Conservation (phyloP, 2,797 vertebrate species). For the Vireo griseus region DNA sequence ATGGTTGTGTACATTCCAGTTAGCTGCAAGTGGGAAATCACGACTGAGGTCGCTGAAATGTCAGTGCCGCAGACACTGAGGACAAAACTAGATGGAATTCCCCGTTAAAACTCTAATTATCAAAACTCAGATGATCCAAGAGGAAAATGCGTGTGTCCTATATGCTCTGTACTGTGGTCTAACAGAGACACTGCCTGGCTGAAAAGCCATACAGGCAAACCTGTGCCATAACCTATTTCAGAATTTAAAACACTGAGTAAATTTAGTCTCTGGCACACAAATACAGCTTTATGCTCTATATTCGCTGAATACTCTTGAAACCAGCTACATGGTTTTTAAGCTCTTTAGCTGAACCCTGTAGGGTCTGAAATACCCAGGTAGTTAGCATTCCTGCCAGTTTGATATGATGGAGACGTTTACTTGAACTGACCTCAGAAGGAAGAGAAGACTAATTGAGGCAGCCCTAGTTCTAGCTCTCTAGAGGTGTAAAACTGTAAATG, state of each 20-base stretch:
- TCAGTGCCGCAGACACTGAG: background rate
- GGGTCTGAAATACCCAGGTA: constrained; percentile 12
- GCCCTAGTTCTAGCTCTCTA: constrained; percentile 11
- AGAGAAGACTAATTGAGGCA: constrained; percentile 40
- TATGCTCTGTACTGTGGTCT: background rate
- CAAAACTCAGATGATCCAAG: background rate
- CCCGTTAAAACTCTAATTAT: background rate
- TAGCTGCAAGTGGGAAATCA: constrained; percentile 42
- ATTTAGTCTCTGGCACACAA: background rate
- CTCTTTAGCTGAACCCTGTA: background rate
- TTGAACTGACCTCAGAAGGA: constrained; percentile 52
- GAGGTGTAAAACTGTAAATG: constrained; percentile 24
- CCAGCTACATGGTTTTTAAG: background rate
- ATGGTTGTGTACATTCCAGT: constrained; percentile 33
- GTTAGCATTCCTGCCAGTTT: constrained; percentile 22
- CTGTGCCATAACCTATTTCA: background rate
- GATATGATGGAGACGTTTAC: constrained; percentile 47
- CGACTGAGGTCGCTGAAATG: background rate
- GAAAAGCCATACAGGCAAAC: background rate
- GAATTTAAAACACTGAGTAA: background rate
- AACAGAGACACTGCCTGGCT: background rate
- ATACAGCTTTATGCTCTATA: background rate
- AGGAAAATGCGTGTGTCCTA: rapidly evolving
- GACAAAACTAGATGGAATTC: constrained; percentile 18
- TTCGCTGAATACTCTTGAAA: background rate